Conservation (phyloP, 2,888 invertebrate species). For the Drosophila emarginata region DNA sequence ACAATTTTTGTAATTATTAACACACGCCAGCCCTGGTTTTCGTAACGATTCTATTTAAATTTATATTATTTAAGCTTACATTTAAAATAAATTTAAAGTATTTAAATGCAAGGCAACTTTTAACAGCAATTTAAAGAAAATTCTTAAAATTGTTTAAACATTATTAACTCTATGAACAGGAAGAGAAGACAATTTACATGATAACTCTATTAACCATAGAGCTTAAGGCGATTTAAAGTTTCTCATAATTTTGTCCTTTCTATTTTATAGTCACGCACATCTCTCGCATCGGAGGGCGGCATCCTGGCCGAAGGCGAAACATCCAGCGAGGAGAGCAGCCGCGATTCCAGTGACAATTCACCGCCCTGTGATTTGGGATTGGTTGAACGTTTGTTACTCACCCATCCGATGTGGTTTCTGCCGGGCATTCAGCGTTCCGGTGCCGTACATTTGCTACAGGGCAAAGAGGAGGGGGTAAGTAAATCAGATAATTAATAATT, state of each 20-base stretch:
- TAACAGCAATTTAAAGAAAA: too few species aligned
- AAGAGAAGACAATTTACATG: constrained; percentile 7
- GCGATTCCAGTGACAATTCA: constrained; percentile 83
- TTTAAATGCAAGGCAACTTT: too few species aligned
- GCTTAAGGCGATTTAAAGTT: constrained; percentile 10
- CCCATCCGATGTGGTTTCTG: constrained; percentile 97
- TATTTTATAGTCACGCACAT: constrained; percentile 80
- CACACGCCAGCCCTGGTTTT: too few species aligned
- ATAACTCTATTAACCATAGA: background rate
- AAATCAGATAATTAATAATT: constrained; percentile 5
- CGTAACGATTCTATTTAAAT: too few species aligned
- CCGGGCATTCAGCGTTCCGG: constrained; percentile 96
- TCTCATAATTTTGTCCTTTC: constrained; percentile 39
- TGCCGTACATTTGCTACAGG: constrained; percentile 95
- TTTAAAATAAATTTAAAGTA: too few species aligned
- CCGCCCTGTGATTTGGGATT: constrained; percentile 93
- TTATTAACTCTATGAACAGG: background rate
- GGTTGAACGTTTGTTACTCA: constrained; percentile 93
- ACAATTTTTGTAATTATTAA: too few species aligned
- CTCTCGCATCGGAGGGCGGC: constrained; percentile 84
- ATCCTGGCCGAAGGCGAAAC: constrained; percentile 85
- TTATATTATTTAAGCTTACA: too few species aligned
- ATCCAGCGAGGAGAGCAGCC: constrained; percentile 86
- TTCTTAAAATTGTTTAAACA: background rate
- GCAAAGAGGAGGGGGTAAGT: constrained; percentile 95